Percentiles rank a stretch among this genome's conserved stretches.
phyloP scores from a whole-genome alignment of 2,888 invertebrate species.

The Branchellion lobata region DNA sequence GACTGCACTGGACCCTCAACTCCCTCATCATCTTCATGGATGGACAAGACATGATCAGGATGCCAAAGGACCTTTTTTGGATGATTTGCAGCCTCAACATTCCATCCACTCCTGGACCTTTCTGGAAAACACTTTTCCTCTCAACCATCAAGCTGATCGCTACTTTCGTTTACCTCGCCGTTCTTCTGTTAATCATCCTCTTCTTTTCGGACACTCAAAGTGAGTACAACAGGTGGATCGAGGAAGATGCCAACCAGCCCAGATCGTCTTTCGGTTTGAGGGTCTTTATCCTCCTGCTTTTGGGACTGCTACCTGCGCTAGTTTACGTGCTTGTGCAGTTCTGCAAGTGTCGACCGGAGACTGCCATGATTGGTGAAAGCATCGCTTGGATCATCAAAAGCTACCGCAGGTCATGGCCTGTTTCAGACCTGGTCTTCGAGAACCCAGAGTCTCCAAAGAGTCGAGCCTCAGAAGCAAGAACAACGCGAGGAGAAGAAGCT shows the following conservation, averaged over 20 bases:
- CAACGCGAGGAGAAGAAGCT: neutral
- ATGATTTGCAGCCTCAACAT: slow-evolving; percentile 57
- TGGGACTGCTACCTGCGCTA: slow-evolving; percentile 57
- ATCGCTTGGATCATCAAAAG: slow-evolving; percentile 58
- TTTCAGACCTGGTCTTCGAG: slow-evolving; percentile 56
- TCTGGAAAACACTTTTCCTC: slow-evolving; percentile 57
- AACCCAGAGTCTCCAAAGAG: slow-evolving; percentile 39
- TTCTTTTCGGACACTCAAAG: slow-evolving; percentile 57
- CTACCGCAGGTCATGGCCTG: slow-evolving; percentile 59
- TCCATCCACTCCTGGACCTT: slow-evolving; percentile 59
- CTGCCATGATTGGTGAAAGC: slow-evolving; percentile 58
- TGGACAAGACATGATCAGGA: slow-evolving; percentile 56
- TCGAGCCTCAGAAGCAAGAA: slow-evolving; percentile 8
- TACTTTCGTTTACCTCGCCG: slow-evolving; percentile 58
- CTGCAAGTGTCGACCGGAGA: slow-evolving; percentile 2
- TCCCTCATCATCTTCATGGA: slow-evolving; percentile 51
- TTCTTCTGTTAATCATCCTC: slow-evolving; percentile 60
- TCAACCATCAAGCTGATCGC: slow-evolving; percentile 59
- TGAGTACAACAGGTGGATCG: slow-evolving; percentile 26
- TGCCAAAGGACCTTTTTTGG: slow-evolving; percentile 58
- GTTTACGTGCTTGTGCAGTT: slow-evolving; percentile 50
- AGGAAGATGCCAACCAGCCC: neutral
- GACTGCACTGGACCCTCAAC: slow-evolving; percentile 50
- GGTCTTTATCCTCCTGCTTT: slow-evolving; percentile 49
- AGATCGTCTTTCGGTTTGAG: neutral